A percentile compares a stretch with the other conserved stretches of the same genome.
Conservation (phyloP, 1,140 invertebrate species). For the Bombus difficillimus region DNA sequence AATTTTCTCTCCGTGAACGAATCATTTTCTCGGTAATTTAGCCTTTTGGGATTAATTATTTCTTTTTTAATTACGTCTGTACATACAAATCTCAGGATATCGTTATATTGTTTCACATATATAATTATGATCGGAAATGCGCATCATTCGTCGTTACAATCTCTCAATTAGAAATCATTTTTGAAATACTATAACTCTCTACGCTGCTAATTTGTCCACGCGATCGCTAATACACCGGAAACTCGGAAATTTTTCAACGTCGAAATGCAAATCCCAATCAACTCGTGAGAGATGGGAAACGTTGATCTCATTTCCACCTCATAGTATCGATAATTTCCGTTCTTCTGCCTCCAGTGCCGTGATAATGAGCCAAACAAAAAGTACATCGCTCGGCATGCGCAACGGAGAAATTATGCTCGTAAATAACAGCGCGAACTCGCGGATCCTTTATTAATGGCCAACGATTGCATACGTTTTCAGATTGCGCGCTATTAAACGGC, state of each 20-base stretch:
- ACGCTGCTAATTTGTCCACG: no score
- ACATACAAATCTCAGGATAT: no score
- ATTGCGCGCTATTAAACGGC: slow-evolving; percentile 29
- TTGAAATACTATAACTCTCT: no score
- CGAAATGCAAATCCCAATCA: no score
- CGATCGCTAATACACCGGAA: no score
- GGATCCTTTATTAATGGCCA: slow-evolving; percentile 28
- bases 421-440: neutral
- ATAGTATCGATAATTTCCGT: neutral
- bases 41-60: neutral
- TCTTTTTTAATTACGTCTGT: neutral
- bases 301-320: neutral
- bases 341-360: neutral
- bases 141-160: no score
- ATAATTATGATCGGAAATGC: no score
- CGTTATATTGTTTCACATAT: no score
- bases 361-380: neutral
- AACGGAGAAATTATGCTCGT: neutral
- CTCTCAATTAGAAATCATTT: no score
- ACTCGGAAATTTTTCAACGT: no score
- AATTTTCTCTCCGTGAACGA: neutral
- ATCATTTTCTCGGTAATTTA: neutral
- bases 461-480: neutral
- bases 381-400: neutral
- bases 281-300: neutral